Conservation (phyloP, 2,888 invertebrate species). For the Apodemia mormo region DNA sequence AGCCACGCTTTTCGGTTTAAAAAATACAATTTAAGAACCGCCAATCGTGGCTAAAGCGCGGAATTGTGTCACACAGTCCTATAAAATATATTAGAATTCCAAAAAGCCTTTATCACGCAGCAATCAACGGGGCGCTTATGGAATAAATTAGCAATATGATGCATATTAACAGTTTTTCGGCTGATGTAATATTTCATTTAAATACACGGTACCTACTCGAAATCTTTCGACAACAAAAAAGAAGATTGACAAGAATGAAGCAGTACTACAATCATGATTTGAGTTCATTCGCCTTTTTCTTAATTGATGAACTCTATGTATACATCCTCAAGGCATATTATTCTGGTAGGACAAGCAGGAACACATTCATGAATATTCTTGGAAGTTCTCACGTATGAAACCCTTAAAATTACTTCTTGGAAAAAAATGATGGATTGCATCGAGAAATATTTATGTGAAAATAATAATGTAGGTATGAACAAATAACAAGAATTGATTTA, state of each 20-base stretch:
- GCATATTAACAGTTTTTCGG: not conserved
- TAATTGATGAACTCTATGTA: not conserved
- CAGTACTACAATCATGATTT: not conserved
- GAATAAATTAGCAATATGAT: not conserved
- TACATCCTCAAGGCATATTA: not conserved
- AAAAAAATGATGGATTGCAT: slow-evolving; percentile 1
- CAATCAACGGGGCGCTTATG: no score
- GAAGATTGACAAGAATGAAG: slow-evolving; percentile 1
- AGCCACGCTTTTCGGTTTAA: no score
- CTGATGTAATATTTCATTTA: slow-evolving; percentile 5
- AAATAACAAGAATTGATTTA: not conserved
- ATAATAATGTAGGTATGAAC: not conserved
- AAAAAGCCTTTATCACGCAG: no score
- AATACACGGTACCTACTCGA: not conserved
- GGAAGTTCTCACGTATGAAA: not conserved
- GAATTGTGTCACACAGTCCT: no score
- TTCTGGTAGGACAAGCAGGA: not conserved
- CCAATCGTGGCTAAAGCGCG: no score
- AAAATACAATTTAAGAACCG: no score
- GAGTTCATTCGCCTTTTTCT: slow-evolving; percentile 9
- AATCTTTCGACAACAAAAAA: slow-evolving; percentile 10
- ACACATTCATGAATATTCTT: not conserved
- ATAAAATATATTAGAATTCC: no score
- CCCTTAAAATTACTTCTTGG: not conserved
- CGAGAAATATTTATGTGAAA: not conserved